Evolutionary conservation across 1,140 invertebrate genomes (phyloP).

Genomic region (Ceratina calcarata): DNA sequence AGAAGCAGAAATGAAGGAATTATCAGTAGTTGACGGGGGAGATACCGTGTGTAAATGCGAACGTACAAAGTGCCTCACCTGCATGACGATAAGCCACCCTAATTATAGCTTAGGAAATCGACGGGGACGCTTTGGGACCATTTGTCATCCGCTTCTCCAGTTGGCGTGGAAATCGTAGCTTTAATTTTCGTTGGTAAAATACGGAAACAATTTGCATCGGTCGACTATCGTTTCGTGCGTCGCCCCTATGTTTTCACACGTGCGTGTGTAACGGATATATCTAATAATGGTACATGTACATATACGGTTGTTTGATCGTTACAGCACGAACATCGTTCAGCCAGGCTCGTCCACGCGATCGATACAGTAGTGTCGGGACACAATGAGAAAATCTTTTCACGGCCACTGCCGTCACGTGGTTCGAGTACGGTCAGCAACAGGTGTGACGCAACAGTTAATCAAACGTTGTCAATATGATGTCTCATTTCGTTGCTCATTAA

Average conservation of each 20-base stretch:
- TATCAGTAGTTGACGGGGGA: not conserved
- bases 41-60: conserved; percentile 7
- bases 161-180: not conserved
- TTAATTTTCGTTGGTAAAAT: not conserved
- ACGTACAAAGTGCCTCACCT: not conserved
- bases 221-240: not conserved
- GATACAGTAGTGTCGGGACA: conserved; percentile 20
- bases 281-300: too few relatives aligned
- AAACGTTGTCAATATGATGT: conserved; percentile 43
- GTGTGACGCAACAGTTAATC: conserved; percentile 71
- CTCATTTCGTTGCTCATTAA: conserved; percentile 17
- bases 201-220: conserved; percentile 32
- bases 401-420: conserved; percentile 51
- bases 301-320: not conserved
- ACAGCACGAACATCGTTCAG: not conserved
- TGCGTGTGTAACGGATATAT: not conserved
- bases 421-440: conserved; percentile 60
- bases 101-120: conserved; percentile 20
- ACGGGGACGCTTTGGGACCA: not conserved
- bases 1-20: too few relatives aligned
- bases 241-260: conserved; percentile 8
- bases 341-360: conserved; percentile 24
- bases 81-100: conserved; percentile 29
- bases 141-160: conserved; percentile 26
- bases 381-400: conserved; percentile 61